Evolutionary conservation across 1,140 invertebrate species (phyloP).

Genomic region (Gryllus bimaculatus): DNA sequence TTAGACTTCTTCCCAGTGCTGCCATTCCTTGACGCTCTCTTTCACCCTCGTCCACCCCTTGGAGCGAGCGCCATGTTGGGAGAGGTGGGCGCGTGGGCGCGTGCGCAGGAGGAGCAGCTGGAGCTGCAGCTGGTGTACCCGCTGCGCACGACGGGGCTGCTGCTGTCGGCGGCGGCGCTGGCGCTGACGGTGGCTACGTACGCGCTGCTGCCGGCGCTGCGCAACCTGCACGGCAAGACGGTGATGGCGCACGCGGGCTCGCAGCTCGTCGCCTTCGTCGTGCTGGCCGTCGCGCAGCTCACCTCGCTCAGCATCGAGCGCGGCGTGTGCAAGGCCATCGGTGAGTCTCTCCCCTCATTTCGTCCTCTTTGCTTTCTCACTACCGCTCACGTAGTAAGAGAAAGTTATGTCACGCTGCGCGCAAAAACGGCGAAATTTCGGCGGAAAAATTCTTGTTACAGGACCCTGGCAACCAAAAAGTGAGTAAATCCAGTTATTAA

Average conservation of each 20-base stretch:
- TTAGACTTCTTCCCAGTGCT: too few relatives aligned
- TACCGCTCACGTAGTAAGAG: too few relatives aligned
- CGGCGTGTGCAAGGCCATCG: background rate
- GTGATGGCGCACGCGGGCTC: slow-evolving; percentile 54
- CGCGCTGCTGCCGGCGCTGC: slow-evolving; percentile 45
- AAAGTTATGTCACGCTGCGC: too few relatives aligned
- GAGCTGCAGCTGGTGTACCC: background rate
- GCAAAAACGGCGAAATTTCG: too few relatives aligned
- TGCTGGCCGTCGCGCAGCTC: slow-evolving; percentile 28
- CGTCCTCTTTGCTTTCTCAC: too few relatives aligned
- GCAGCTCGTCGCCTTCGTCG: slow-evolving; percentile 49
- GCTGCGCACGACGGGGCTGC: background rate
- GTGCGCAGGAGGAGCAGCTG: background rate
- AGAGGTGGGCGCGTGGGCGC: too few relatives aligned
- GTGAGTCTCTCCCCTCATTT: background rate
- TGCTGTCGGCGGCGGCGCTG: slow-evolving; percentile 39
- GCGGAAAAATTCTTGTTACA: too few relatives aligned
- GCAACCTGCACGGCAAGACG: slow-evolving; percentile 60
- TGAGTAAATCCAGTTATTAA: too few relatives aligned
- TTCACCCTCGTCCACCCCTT: too few relatives aligned
- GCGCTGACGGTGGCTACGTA: slow-evolving; percentile 55
- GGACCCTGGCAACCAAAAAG: too few relatives aligned
- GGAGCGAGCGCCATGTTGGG: too few relatives aligned
- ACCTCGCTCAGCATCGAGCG: background rate
- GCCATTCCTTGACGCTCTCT: too few relatives aligned